Evolutionary conservation across 2,797 vertebrate species (phyloP), one percentile per base, ranked within the genome.

Genomic region (Linurgus olivaceus): DNA sequence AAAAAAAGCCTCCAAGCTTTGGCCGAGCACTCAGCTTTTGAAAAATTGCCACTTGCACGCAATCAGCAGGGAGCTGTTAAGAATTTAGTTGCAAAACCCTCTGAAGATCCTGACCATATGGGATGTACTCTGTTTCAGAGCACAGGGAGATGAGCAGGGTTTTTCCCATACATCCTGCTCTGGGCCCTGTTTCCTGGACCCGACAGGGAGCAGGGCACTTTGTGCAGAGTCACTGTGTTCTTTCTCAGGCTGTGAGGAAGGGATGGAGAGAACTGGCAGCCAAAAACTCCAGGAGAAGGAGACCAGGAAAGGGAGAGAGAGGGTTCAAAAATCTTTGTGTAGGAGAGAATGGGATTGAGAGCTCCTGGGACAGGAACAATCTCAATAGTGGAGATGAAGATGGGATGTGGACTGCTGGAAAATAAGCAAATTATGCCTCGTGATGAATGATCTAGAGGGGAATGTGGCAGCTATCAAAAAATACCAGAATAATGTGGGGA

Each of bases 21-120:
- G 84, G 89, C 95, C 44, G 42, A 83, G 81, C 54, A 29, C 31
- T 92, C 59, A 70, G 89, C 78, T 77, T 95, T 94, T 96, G 91
- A 94, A 92, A 95, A 95, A 85, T 72, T 93, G 81, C 94, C 95
- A 90, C 76, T 96, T 96, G 95, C 75, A 93, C 5, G 72, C 84
- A 73, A 87, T 94, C 92, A 91, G 79, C 87, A 90, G 92, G 89
- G 94, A 96, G 75, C 78, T 92, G 86, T 91, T 93, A 86, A 74
- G 86, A 79, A 29, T 89, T 91, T 86, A 86, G 89, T 93, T 93
- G 87, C 94, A 93, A 95, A 95, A 96, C 78, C 59, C 59, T 95
- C 73, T 93, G 55, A 97, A 94, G 82, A 94, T 95, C 76, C 91
- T 94, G 91, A 76, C 91, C 93, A 93, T 90, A 81, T 93, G 96